Evolutionary conservation across 2,797 vertebrate species (phyloP).

Genomic region (Lagorchestes hirsutus): DNA sequence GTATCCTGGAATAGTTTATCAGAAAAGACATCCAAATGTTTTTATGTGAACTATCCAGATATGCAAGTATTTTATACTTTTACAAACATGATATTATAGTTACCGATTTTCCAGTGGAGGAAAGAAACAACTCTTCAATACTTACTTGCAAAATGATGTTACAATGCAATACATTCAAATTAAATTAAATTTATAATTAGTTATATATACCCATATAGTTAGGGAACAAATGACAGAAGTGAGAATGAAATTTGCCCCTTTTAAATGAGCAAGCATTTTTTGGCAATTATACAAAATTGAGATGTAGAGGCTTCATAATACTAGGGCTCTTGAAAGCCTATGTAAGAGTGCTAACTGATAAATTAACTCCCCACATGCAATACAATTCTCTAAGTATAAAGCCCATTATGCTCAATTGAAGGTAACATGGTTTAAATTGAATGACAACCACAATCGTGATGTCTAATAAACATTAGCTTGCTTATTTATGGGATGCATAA

Average conservation of each 20-base stretch:
- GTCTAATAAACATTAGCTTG: background rate
- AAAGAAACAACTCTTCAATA: background rate
- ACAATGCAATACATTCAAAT: background rate
- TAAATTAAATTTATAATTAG: background rate
- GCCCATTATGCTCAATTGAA: background rate
- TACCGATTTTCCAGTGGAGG: background rate
- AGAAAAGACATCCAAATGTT: background rate
- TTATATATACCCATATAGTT: background rate
- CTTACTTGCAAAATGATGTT: background rate
- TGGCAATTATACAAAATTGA: background rate
- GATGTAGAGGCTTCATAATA: background rate
- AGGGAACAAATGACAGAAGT: background rate
- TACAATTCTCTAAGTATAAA: background rate
- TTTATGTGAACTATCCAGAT: background rate
- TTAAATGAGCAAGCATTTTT: constrained; percentile 2
- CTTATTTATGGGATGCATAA: background rate
- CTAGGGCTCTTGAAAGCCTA: background rate
- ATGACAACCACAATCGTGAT: background rate
- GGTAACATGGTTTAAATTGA: background rate
- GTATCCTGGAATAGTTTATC: background rate
- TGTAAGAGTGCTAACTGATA: background rate
- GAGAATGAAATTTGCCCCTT: background rate
- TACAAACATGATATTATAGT: background rate
- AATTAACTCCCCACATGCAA: background rate
- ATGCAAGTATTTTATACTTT: background rate